Conservation (phyloP, 1,140 invertebrate genomes). For the Lepidurus arcticus region DNA sequence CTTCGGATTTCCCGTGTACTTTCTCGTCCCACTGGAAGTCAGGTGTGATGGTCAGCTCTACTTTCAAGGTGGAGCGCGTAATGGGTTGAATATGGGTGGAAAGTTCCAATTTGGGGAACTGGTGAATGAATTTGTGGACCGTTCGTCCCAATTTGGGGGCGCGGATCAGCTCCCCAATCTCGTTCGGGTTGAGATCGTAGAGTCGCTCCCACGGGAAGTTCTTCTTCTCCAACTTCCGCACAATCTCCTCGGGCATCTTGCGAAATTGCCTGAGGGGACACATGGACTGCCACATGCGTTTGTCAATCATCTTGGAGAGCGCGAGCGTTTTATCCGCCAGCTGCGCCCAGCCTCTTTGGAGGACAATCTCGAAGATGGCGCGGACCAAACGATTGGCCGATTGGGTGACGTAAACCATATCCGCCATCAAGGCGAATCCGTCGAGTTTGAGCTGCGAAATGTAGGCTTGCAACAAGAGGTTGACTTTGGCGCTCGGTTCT, state of each 20-base stretch:
- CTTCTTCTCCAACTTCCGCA: slow-evolving; percentile 98
- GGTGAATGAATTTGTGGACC: slow-evolving; percentile 96
- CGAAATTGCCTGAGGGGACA: slow-evolving; percentile 95
- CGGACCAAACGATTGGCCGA: slow-evolving; percentile 90
- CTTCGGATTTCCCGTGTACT: slow-evolving; percentile 89
- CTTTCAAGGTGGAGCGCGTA: slow-evolving; percentile 84
- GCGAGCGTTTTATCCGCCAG: slow-evolving; percentile 91
- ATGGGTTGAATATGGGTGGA: slow-evolving; percentile 97
- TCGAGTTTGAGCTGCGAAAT: slow-evolving; percentile 98
- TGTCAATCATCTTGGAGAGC: slow-evolving; percentile 98
- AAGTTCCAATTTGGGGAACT: slow-evolving; percentile 91
- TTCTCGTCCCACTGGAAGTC: slow-evolving; percentile 99
- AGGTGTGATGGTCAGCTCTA: slow-evolving; percentile 96
- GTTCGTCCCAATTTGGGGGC: slow-evolving; percentile 95
- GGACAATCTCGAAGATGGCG: slow-evolving; percentile 93
- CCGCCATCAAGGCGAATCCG: slow-evolving; percentile 96
- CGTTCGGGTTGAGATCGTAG: slow-evolving; percentile 93
- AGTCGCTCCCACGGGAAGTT: slow-evolving; percentile 88
- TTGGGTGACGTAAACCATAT: slow-evolving; percentile 99
- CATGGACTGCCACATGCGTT: slow-evolving; percentile 99
- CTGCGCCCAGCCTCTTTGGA: slow-evolving; percentile 91
- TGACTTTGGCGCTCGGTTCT: slow-evolving; percentile 95
- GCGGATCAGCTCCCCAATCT: slow-evolving; percentile 94
- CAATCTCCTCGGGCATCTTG: slow-evolving; percentile 96
- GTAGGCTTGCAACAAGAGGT: slow-evolving; percentile 92